Evolutionary conservation across 2,797 vertebrate species (phyloP).

Genomic region (Rachycentron canadum): DNA sequence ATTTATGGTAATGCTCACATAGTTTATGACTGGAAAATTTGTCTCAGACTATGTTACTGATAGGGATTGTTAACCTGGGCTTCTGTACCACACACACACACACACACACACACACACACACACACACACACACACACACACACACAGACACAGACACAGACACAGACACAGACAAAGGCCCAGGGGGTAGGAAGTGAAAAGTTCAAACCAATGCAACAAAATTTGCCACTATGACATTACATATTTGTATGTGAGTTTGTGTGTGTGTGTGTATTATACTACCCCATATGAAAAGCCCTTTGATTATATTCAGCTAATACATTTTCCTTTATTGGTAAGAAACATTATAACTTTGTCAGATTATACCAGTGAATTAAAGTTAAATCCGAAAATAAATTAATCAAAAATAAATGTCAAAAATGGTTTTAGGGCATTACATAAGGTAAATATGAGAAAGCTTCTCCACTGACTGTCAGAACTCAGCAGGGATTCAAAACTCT

Average conservation of each 20-base stretch:
- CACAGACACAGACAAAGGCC: no score
- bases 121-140: constrained; percentile 7
- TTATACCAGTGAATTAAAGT: no score
- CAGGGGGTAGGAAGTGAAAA: background rate
- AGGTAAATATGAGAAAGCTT: background rate
- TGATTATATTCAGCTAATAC: no score
- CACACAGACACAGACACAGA: constrained; percentile 12
- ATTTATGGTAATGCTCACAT: background rate
- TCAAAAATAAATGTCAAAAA: background rate
- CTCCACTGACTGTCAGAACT: background rate
- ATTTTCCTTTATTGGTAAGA: no score
- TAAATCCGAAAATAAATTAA: no score
- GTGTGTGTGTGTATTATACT: no score
- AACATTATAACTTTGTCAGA: no score
- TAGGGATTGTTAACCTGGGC: constrained; percentile 6
- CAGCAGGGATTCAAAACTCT: no score
- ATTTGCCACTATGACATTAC: constrained; percentile 19
- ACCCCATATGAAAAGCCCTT: no score
- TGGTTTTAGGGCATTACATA: background rate
- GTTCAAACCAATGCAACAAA: constrained; percentile 12
- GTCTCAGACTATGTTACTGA: background rate
- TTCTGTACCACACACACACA: constrained; percentile 1
- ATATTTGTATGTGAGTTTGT: background rate
- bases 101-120: constrained; percentile 25
- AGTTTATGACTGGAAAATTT: constrained; percentile 29